Base-by-base conservation (phyloP, 2,797 vertebrate genomes). In the Meda fulgida region DNA sequence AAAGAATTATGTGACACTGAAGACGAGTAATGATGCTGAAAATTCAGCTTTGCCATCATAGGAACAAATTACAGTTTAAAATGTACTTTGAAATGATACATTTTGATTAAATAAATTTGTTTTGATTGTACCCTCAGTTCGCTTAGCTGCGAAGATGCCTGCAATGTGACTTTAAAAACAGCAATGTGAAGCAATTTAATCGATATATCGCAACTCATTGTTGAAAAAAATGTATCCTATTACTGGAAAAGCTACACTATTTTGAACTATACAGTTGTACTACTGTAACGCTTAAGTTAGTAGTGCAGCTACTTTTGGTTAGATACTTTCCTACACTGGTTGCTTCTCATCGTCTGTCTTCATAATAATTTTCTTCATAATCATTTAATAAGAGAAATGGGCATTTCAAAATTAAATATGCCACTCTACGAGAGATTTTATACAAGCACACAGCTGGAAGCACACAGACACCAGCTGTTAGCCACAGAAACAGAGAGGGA, bases 391-490 rank as follows among this genome's bases (percentile, higher is more conserved):
- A 63, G 55, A 83, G 38, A 65, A 83, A 19, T 66, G 43, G 60
- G 7, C 31, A 66, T 53, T 51, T 76, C n/a, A 66, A 53, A 76
- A 77, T 75, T 40, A 77, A 26, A 76, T 67, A 66, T 31, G 60
- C 29, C 60, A 53, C 18, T 83, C 46, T 67, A 26, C 3, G 31
- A 83, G 73, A 78, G 72, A 69, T 84, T 66, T 76, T 84, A 67
- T 38, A 77, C 31, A 67, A 67, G 60, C 81, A 76, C 72, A 76
- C 43, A 67, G 23, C 82, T 78, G 73, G 63, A 78, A 77, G 36
- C 81, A 69, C 73, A 70, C 26, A 46, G 65, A 77, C 40, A 69
- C 63, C 82, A 84, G 82, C 43, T 76, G 46, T 83, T 83, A 66
- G 38, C 48, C 48, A 31, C 82, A 69, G 78, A 66, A 11, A 55